A percentile compares a stretch with the other conserved stretches of the same genome.
phyloP scores from a whole-genome alignment of 2,888 invertebrate genomes.

The Perithous albicinctus region DNA sequence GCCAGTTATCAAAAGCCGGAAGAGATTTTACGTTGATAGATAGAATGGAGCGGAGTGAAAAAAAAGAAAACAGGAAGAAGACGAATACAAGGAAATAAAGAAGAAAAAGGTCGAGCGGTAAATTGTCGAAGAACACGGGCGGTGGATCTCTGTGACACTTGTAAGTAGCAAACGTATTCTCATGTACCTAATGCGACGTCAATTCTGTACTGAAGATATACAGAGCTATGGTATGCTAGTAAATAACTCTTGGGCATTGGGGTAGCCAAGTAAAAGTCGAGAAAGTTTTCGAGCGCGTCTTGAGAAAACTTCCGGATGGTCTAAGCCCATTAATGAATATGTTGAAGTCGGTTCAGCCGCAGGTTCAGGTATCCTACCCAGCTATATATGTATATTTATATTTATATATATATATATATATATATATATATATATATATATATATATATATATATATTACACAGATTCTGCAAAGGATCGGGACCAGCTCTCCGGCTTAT shows the following conservation, averaged over 20 bases:
- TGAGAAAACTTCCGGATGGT: conserved; percentile 52
- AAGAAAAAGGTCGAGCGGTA: conserved; percentile 21
- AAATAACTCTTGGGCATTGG: conserved; percentile 39
- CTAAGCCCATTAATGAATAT: conserved; percentile 54
- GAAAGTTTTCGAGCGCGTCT: conserved; percentile 46
- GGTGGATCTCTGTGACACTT: conserved; percentile 15
- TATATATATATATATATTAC: not conserved
- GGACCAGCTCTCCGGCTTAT: conserved; percentile 8
- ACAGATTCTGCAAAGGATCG: not conserved
- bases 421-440: too few relatives aligned
- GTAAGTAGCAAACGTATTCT: not conserved
- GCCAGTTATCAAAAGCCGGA: conserved; percentile 13
- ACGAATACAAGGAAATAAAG: conserved; percentile 25
- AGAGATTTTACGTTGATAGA: conserved; percentile 43
- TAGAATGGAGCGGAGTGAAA: not conserved
- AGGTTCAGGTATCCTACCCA: not conserved
- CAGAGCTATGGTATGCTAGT: too few relatives aligned
- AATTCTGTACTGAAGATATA: not conserved
- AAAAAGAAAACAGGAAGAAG: not conserved
- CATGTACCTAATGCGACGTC: not conserved
- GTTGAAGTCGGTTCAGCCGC: not conserved
- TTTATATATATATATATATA: too few relatives aligned
- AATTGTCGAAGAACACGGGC: not conserved
- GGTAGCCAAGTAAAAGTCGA: conserved; percentile 49
- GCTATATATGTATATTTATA: not conserved